Base-by-base conservation (phyloP, 2,113 vertebrate species). In the Aegypius monachus region DNA sequence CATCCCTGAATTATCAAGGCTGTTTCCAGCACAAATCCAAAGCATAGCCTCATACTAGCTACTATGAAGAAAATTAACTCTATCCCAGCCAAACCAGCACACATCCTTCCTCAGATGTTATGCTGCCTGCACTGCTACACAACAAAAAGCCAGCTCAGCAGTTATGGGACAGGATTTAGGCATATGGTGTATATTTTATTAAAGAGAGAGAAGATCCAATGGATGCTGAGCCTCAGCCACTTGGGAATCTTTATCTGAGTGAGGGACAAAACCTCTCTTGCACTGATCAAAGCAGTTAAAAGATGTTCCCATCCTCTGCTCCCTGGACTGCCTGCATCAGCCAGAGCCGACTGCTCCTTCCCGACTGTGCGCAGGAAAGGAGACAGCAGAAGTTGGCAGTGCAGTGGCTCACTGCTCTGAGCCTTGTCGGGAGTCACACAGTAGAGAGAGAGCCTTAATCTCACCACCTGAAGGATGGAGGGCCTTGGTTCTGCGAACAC, bases 341-440 rank as follows among this genome's bases (percentile, higher is more conserved):
- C 26, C 61, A 55, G n/a, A 66, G 50, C n/a, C 55, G 73, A 1
- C 45, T 22, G 4, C 23, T 68, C 38, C 58, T 59, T 36, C 5
- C n/a, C n/a, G n/a, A n/a, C n/a, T 11, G 26, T 16, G 12, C 0
- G 0, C 9, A 71, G 55, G 52, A 32, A 25, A 50, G 52, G 43
- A 81, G 68, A 17, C 4, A 52, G 47, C 15, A 56, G 29, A 18
- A 40, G 5, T 6, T 20, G 42, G 45, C n/a, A 63, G 53, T 34
- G 61, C 36, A 11, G 65, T 5, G 13, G 38, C 11, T 90, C 26
- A 3, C 15, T 74, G 34, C 36, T 62, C 85, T 73, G 36, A 84
- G 77, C 42, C 63, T 70, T 58, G 16, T 6, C 58, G 47, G 25
- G 47, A 71, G 17, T 26, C 48, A 27, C 31, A 14, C 2, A 5